Percentiles rank a stretch among this genome's conserved stretches.
phyloP scores from a whole-genome alignment of 1,140 invertebrate species.

The Portunus trituberculatus region DNA sequence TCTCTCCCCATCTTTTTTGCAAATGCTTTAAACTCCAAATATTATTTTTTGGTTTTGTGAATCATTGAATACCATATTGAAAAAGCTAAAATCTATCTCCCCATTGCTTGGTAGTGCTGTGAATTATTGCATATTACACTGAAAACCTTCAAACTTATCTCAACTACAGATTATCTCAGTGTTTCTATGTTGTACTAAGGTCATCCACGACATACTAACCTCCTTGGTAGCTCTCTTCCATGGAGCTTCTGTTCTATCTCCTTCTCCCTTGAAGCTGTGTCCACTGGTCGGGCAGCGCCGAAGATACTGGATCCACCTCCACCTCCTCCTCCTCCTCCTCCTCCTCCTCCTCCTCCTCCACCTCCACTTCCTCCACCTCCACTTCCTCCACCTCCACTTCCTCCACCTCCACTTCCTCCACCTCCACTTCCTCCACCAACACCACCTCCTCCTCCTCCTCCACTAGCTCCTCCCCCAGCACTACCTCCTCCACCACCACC shows the following conservation, averaged over 20 bases:
- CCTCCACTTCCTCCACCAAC: constrained; percentile 35
- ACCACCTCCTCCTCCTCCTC: constrained; percentile 26
- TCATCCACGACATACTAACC: background rate
- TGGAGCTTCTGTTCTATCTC: constrained; percentile 85
- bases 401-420: constrained; percentile 81
- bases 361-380: background rate
- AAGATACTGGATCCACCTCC: constrained; percentile 86
- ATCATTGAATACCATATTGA: no score
- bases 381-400: constrained; percentile 84
- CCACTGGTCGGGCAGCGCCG: constrained; percentile 95
- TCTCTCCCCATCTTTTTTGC: no score
- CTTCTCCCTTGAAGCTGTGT: constrained; percentile 90
- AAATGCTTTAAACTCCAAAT: no score
- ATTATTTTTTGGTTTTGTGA: no score
- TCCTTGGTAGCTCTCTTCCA: background rate
- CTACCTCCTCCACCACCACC: background rate
- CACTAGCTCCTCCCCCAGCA: background rate
- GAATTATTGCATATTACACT: no score
- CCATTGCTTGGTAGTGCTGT: no score
- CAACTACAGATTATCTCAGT: no score
- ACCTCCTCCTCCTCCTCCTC: constrained; percentile 36
- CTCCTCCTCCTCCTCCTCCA: background rate
- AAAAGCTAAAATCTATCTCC: no score
- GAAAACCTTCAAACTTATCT: no score
- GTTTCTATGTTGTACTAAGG: no score